Conservation (phyloP, 2,113 vertebrate species). For the Bagarius yarrelli region DNA sequence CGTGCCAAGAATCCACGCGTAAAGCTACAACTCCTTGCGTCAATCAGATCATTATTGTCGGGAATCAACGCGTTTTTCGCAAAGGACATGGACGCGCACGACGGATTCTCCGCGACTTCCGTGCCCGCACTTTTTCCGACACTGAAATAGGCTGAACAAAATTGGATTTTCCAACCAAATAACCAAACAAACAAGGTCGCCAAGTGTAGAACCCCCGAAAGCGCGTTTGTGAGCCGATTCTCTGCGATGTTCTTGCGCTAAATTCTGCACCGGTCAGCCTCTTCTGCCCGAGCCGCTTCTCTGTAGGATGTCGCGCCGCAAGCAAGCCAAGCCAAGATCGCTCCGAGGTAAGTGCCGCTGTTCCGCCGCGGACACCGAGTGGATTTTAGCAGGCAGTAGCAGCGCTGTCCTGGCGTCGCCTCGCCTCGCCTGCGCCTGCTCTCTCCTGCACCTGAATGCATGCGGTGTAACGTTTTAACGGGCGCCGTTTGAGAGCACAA, state of each 20-base stretch:
- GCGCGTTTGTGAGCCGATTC: constrained; percentile 6
- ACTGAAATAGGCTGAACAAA: neutral
- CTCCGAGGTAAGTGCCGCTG: constrained; percentile 89
- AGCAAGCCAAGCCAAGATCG: constrained; percentile 99
- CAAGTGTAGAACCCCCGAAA: neutral
- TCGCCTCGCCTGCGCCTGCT: neutral
- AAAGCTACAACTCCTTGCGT: constrained; percentile 23
- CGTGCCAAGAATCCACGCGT: constrained; percentile 10
- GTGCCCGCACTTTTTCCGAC: constrained; percentile 2
- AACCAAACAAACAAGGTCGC: neutral
- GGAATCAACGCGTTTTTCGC: constrained; percentile 22
- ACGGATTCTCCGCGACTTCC: constrained; percentile 12
- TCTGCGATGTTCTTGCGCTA: constrained; percentile 27
- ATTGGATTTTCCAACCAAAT: neutral
- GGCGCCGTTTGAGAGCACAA: constrained; percentile 3
- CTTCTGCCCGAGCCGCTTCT: constrained; percentile 75
- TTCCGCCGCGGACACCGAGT: neutral
- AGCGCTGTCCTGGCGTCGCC: neutral
- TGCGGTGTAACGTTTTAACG: neutral
- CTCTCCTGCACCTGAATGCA: constrained; percentile 23
- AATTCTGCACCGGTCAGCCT: constrained; percentile 7
- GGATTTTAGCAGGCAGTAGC: constrained; percentile 2
- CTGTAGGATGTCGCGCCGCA: constrained; percentile 99
- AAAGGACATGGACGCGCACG: constrained; percentile 24
- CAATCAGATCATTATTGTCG: constrained; percentile 1